A percentile compares a stretch with the other conserved stretches of the same genome.
phyloP scores from a whole-genome alignment of 2,888 invertebrate species.

The Apodemia mormo region DNA sequence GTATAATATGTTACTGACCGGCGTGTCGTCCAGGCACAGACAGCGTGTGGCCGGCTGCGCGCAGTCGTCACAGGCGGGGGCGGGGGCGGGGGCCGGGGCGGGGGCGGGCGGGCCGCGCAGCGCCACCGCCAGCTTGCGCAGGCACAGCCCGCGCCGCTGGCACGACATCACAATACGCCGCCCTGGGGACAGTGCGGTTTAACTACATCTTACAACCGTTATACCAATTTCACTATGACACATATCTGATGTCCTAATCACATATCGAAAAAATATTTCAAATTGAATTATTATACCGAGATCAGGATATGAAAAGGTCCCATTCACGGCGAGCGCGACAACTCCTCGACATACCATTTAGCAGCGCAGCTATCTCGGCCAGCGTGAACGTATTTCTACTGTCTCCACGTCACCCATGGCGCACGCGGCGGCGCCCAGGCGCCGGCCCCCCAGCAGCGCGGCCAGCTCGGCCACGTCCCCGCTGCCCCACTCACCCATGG shows the following conservation, averaged over 20 bases:
- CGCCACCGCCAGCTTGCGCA: constrained; percentile 55
- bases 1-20: constrained; percentile 41
- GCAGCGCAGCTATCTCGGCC: no score
- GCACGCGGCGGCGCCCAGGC: constrained; percentile 40
- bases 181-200: constrained; percentile 39
- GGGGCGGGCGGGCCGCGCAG: constrained; percentile 43
- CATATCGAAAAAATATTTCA: no score
- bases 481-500: neutral
- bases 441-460: constrained; percentile 82
- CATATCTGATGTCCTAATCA: no score
- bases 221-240: no score
- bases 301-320: no score
- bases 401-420: neutral
- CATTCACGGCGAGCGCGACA: neutral
- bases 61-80: constrained; percentile 37
- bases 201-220: no score
- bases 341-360: neutral
- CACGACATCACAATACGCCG: constrained; percentile 53
- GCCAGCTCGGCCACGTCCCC: constrained; percentile 28
- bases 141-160: constrained; percentile 55
- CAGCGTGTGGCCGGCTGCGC: constrained; percentile 42
- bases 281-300: no score
- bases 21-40: constrained; percentile 51
- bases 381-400: no score
- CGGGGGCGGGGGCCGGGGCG: constrained; percentile 29